Conservation (phyloP, 2,888 invertebrate species). For the Helicoverpa assulta region DNA sequence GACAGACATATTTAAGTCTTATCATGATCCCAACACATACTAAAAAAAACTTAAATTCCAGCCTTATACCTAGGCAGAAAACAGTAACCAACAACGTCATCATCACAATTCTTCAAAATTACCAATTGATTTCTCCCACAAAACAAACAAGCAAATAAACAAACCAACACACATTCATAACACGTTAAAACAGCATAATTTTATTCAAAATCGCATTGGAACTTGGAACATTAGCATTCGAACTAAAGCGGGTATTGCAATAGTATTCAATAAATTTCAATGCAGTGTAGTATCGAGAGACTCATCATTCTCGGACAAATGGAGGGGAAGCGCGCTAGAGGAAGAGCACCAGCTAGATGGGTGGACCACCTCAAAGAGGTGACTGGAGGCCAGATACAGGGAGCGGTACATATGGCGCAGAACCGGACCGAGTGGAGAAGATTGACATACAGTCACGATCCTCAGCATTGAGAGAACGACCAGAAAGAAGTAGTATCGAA, state of each 20-base stretch:
- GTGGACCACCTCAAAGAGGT: too few species aligned
- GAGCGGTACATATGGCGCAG: too few species aligned
- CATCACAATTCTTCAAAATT: not conserved
- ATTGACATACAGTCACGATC: too few species aligned
- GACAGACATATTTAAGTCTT: too few species aligned
- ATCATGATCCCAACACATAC: too few species aligned
- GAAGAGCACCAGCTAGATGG: too few species aligned
- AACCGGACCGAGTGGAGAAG: too few species aligned
- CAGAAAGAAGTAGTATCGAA: constrained; percentile 4
- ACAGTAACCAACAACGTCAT: not conserved
- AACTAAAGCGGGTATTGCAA: constrained; percentile 26
- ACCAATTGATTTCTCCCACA: not conserved
- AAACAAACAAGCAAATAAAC: constrained; percentile 28
- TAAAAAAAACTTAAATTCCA: too few species aligned
- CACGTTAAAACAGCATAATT: constrained; percentile 46
- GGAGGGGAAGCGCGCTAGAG: too few species aligned
- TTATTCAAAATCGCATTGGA: constrained; percentile 53
- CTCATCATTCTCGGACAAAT: too few species aligned
- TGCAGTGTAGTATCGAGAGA: not conserved
- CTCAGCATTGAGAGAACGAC: too few species aligned
- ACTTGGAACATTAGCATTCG: constrained; percentile 52
- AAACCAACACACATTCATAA: constrained; percentile 8
- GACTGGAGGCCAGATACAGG: too few species aligned
- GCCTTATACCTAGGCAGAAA: not conserved
- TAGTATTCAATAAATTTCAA: constrained; percentile 58